Conservation (phyloP, 2,113 vertebrate genomes). For the Alces alces region DNA sequence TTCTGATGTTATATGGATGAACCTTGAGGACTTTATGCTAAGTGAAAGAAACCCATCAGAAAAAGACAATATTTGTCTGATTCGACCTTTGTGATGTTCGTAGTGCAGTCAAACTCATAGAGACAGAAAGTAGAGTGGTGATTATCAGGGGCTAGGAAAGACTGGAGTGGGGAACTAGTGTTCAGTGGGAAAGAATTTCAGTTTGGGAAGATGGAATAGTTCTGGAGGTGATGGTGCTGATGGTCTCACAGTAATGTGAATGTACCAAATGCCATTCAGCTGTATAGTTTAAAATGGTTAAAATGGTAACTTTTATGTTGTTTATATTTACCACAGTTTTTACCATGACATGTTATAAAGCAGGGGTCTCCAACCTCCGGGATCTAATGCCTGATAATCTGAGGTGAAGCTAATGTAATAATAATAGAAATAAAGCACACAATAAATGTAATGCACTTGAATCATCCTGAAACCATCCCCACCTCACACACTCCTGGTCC, state of each 20-base stretch:
- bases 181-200: not conserved
- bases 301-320: not conserved
- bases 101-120: not conserved
- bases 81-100: not conserved
- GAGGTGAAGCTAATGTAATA: not conserved
- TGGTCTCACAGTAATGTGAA: not conserved
- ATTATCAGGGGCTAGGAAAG: not conserved
- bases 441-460: not conserved
- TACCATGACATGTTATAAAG: not conserved
- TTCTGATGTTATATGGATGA: not conserved
- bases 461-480: not conserved
- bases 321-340: not conserved
- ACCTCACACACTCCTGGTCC: not conserved
- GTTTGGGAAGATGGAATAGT: not conserved
- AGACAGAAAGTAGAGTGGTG: not conserved
- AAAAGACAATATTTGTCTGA: not conserved
- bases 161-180: not conserved
- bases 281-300: not conserved
- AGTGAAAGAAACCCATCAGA: not conserved
- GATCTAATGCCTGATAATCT: not conserved
- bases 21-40: not conserved
- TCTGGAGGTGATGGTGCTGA: not conserved
- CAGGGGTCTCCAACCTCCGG: not conserved
- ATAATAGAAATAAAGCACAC: not conserved
- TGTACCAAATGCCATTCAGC: not conserved